Base-by-base conservation (phyloP, 2,888 invertebrate species). In the Chrysodeixis includens region DNA sequence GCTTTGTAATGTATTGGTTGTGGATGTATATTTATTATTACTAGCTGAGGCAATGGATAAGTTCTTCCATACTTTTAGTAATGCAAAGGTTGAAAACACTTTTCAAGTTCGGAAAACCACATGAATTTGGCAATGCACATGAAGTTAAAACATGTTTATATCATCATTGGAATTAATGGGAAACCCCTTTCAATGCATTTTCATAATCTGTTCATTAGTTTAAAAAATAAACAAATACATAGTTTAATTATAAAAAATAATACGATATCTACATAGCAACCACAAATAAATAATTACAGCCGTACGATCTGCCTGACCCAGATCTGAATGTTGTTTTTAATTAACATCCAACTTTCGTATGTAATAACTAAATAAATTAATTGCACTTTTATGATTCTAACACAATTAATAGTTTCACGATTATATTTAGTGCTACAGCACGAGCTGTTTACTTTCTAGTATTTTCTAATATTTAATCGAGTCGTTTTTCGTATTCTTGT, bases 311-410 rank as follows among this genome's bases (percentile, higher is more conserved):
- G 51, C 52, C 22, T 64, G 70, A 70, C 78, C 76, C 46, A 78
- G 59, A 32, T 78, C 12, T 44, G 14, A 78, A 74, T 74, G 74
- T 66, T 78, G 60, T 68, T 66, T 56, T 49, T 66, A 69, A 73
- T 77, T 61, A 60, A 20, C 18, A 49, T 56, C 20, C 51, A 26
- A 56, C 20, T 58, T 59, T 60, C 52, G 56, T 56, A 16, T 54
- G 32, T 26, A 56, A 26, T 26, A 26, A 22, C 30, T 30, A 62
- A 46, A 74, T 68, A 57, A 32, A 51, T 57, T 30, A 49, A 49
- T 49, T 49, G 46, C 20, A 54, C 10, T 54, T 32, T 54, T 54
- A 32, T 54, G 16, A 54, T 54, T 54, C 18, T 32, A 35, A 20
- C 18, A 32, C n/a, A 12, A 32, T 20, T 26, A 14, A 53, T 30